A percentile compares a stretch with the other conserved stretches of the same genome.
phyloP scores from a whole-genome alignment of 2,888 invertebrate species.

The Pandemis heparana region DNA sequence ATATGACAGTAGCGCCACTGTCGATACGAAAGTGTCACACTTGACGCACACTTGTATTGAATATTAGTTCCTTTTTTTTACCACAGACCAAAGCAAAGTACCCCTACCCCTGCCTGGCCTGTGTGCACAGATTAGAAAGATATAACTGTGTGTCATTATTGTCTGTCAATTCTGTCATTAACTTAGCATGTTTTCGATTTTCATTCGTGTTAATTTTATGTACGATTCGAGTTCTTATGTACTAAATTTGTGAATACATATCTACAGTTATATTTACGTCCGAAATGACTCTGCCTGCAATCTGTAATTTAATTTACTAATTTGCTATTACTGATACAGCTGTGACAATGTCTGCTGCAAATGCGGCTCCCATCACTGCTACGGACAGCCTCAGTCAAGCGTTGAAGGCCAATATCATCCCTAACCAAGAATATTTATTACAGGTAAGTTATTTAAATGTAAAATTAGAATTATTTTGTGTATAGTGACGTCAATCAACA shows the following conservation, averaged over 20 bases:
- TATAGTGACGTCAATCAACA: background rate
- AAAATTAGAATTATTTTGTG: background rate
- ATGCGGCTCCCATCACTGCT: conserved; percentile 87
- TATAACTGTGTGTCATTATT: no score
- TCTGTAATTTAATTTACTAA: background rate
- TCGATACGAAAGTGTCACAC: background rate
- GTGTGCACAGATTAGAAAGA: no score
- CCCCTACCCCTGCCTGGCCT: no score
- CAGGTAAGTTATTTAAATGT: conserved; percentile 61
- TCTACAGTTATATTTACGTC: no score
- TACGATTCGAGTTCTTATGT: background rate
- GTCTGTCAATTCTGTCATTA: no score
- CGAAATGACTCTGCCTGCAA: no score
- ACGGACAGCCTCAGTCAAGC: conserved; percentile 92
- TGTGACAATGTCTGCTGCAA: conserved; percentile 64
- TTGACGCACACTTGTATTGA: background rate
- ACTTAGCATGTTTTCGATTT: no score
- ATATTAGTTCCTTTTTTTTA: background rate
- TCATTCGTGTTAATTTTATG: no score
- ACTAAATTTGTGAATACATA: background rate
- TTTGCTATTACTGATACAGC: conserved; percentile 6
- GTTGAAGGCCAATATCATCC: conserved; percentile 93
- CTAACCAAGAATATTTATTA: conserved; percentile 96
- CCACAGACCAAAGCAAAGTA: no score
- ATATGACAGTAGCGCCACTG: background rate